Evolutionary conservation across 2,113 vertebrate species (phyloP).

Genomic region (Suncus etruscus): DNA sequence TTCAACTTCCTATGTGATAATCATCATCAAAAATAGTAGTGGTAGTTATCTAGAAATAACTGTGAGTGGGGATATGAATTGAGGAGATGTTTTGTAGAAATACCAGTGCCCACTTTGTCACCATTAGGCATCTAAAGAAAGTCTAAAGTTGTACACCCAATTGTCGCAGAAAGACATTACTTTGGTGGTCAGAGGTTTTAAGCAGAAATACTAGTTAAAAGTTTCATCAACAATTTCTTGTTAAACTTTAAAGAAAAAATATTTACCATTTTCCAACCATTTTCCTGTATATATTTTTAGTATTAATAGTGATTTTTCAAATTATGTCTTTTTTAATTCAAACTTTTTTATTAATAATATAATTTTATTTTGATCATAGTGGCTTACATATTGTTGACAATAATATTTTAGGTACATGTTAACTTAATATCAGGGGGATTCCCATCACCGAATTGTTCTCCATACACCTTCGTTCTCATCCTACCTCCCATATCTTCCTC

Average conservation of each 20-base stretch:
- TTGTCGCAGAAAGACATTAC: neutral
- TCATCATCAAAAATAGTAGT: constrained; percentile 14
- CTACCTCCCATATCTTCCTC: too few species aligned
- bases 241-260: neutral
- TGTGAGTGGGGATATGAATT: neutral
- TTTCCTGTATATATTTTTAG: neutral
- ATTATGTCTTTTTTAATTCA: neutral
- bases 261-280: neutral
- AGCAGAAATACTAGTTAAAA: neutral
- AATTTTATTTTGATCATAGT: too few species aligned
- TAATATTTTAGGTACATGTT: too few species aligned
- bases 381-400: too few species aligned
- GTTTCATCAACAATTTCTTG: neutral
- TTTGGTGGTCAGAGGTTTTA: neutral
- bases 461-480: too few species aligned
- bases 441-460: too few species aligned
- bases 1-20: neutral
- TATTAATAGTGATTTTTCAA: neutral
- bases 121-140: neutral
- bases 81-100: neutral
- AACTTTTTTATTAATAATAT: too few species aligned
- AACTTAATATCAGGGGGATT: too few species aligned
- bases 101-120: neutral
- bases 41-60: neutral
- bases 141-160: neutral